Evolutionary conservation across 1,140 invertebrate genomes (phyloP), one percentile per base, ranked within the genome.

Genomic region (Melanaphis sacchari): DNA sequence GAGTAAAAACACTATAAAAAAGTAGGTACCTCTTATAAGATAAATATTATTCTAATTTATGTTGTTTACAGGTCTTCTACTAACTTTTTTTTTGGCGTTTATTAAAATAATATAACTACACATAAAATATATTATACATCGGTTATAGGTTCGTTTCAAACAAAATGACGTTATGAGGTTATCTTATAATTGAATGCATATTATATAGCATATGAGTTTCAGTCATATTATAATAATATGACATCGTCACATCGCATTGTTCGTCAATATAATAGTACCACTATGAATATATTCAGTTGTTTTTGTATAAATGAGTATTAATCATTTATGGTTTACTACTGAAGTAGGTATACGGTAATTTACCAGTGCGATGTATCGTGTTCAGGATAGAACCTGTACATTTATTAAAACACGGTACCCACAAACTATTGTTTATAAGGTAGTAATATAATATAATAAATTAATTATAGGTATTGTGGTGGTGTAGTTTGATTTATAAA

Each of bases 251-350:
- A 76, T 18, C 59, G n/a, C n/a, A n/a, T 76, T 76, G 59, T 76
- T 76, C n/a, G 31, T 76, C n/a, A n/a, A 76, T 76, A 76, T 76
- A 76, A n/a, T n/a, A 76, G 59, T n/a, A 76, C 59, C 59, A 76
- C 31, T 76, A n/a, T 76, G 59, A 36, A 76, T n/a, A 76, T n/a
- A n/a, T n/a, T 76, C 15, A 1, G n/a, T 31, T 76, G 31, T 76
- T 76, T 76, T 76, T n/a, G 59, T 66, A n/a, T 76, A 76, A 76
- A 76, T 18, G 59, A 76, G 31, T 18, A 76, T 76, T 76, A 76
- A 76, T 76, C 59, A 76, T 76, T n/a, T n/a, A 76, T n/a, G 24
- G n/a, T 76, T 76, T n/a, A n/a, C 31, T n/a, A 76, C 59, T n/a
- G 31, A n/a, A n/a, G 36, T n/a, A n/a, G 18, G 36, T n/a, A n/a